Percentiles rank a stretch among this genome's conserved stretches.
phyloP scores from a whole-genome alignment of 2,888 invertebrate species.

The Lobophora halterata region DNA sequence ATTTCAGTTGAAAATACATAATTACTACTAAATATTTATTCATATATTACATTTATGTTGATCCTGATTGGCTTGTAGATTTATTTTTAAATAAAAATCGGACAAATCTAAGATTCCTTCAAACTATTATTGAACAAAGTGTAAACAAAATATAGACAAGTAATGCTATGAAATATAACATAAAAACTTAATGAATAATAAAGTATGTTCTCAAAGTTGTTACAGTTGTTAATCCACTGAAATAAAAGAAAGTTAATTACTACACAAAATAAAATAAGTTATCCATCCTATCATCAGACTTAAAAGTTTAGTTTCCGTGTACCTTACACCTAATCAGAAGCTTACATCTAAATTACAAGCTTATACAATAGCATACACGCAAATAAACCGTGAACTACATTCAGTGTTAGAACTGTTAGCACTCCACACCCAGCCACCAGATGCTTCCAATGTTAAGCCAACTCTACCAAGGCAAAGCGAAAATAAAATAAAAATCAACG shows the following conservation, averaged over 20 bases:
- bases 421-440: slow-evolving; percentile 72
- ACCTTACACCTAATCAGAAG: slow-evolving; percentile 29
- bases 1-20: background rate
- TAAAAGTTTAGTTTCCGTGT: slow-evolving; percentile 24
- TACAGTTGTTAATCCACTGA: slow-evolving; percentile 45
- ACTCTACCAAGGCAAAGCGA: slow-evolving; percentile 78
- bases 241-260: slow-evolving; percentile 31
- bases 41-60: no score
- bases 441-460: slow-evolving; percentile 74
- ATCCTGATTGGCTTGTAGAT: no score
- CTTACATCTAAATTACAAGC: slow-evolving; percentile 29
- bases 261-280: slow-evolving; percentile 20
- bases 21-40: no score
- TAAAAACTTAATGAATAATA: slow-evolving; percentile 45
- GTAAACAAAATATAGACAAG: no score
- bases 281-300: slow-evolving; percentile 8
- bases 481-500: slow-evolving; percentile 69
- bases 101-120: no score
- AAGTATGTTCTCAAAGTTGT: slow-evolving; percentile 37
- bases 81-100: no score
- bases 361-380: slow-evolving; percentile 62
- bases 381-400: slow-evolving; percentile 63
- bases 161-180: slow-evolving; percentile 7
- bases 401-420: slow-evolving; percentile 76
- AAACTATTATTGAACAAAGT: no score